Evolutionary conservation across 2,888 invertebrate genomes (phyloP).

Genomic region (Tenthredo notha): DNA sequence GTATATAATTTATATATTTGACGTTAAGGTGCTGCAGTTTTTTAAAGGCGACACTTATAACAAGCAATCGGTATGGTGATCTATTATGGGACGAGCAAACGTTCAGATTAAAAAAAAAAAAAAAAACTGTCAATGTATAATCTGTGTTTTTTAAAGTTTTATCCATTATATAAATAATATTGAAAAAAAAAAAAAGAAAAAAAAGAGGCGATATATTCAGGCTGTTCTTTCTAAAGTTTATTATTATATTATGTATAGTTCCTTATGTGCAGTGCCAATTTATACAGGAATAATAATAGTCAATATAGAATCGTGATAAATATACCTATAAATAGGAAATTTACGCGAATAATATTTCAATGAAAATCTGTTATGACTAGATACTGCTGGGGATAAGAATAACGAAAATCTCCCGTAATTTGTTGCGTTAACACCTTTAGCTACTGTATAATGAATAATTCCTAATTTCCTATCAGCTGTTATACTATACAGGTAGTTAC

Average conservation of each 20-base stretch:
- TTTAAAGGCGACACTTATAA: background rate
- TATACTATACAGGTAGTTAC: background rate
- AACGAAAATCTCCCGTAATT: background rate
- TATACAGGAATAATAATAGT: conserved; percentile 15
- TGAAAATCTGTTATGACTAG: background rate
- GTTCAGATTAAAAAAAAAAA: background rate
- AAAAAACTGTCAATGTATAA: background rate
- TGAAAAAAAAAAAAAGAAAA: background rate
- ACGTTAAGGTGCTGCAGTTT: conserved; percentile 28
- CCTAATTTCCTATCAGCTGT: background rate
- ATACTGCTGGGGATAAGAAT: background rate
- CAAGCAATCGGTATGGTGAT: background rate
- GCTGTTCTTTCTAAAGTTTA: background rate
- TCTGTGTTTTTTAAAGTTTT: background rate
- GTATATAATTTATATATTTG: conserved; percentile 38
- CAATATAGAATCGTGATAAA: background rate
- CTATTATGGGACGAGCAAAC: background rate
- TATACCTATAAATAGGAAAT: background rate
- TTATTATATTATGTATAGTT: conserved; percentile 4
- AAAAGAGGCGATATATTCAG: background rate
- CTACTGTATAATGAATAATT: background rate
- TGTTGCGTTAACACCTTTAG: background rate
- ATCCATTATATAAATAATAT: background rate
- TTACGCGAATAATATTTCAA: background rate
- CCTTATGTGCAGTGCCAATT: conserved; percentile 35